Evolutionary conservation across 1,140 invertebrate genomes (phyloP).

Genomic region (Lepidurus couesii): DNA sequence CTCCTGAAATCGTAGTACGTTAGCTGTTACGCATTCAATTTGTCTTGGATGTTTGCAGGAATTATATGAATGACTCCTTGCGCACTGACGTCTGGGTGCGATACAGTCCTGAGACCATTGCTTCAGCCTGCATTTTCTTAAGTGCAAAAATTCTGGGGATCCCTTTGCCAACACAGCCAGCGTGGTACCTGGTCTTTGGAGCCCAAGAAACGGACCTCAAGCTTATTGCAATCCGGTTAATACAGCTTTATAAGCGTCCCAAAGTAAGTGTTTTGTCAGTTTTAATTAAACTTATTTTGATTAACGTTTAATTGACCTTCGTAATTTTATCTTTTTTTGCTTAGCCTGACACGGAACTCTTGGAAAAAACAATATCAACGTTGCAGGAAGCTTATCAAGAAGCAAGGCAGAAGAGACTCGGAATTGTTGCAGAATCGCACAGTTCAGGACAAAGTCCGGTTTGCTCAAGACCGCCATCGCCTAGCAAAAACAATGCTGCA

Average conservation of each 20-base stretch:
- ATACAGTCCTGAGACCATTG: slow-evolving; percentile 93
- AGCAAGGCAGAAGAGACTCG: slow-evolving; percentile 51
- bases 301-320: not conserved
- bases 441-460: not conserved
- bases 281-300: not conserved
- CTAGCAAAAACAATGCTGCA: not conserved
- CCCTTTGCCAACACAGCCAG: slow-evolving; percentile 74
- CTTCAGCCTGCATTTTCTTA: slow-evolving; percentile 96
- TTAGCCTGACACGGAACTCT: slow-evolving; percentile 62
- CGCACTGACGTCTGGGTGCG: slow-evolving; percentile 94
- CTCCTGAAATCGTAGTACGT: not conserved
- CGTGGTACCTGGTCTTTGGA: slow-evolving; percentile 83
- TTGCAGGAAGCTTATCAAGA: slow-evolving; percentile 67
- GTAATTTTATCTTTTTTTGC: slow-evolving; percentile 39
- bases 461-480: slow-evolving; percentile 8
- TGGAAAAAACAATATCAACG: slow-evolving; percentile 70
- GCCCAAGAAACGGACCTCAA: slow-evolving; percentile 75
- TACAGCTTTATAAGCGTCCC: slow-evolving; percentile 72
- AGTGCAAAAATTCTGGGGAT: slow-evolving; percentile 80
- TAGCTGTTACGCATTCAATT: slow-evolving; percentile 29
- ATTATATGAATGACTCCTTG: slow-evolving; percentile 99
- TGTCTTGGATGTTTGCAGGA: slow-evolving; percentile 53
- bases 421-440: slow-evolving; percentile 46
- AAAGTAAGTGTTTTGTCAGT: slow-evolving; percentile 53
- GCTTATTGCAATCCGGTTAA: slow-evolving; percentile 75